Evolutionary conservation across 2,888 invertebrate species (phyloP).

Genomic region (Cyaniris semiargus): DNA sequence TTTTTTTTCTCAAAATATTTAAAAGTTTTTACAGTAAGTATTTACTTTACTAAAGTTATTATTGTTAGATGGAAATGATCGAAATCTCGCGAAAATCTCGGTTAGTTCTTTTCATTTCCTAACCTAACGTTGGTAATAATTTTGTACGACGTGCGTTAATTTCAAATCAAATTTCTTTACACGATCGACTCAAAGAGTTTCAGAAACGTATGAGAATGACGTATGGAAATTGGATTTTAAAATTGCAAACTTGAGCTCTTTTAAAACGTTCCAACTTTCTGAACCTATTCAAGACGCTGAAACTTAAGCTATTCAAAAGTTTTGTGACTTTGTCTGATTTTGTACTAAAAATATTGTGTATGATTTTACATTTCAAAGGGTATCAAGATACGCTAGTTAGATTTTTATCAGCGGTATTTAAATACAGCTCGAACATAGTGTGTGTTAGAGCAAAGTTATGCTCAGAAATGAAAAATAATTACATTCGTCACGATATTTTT

Average conservation of each 20-base stretch:
- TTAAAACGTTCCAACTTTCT: constrained; percentile 6
- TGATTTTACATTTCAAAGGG: neutral
- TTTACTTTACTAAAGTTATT: no score
- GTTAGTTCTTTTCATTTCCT: no score
- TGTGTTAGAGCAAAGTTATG: constrained; percentile 6
- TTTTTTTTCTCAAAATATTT: no score
- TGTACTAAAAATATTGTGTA: neutral
- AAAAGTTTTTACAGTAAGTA: no score
- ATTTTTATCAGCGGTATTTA: neutral
- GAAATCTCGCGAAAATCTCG: no score
- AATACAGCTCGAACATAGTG: neutral
- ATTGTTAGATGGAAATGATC: no score
- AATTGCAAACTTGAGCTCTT: constrained; percentile 15
- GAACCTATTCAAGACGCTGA: neutral
- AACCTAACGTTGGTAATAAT: neutral
- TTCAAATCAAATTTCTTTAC: neutral
- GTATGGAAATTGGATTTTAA: constrained; percentile 11
- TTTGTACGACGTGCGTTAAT: neutral
- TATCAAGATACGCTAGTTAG: neutral
- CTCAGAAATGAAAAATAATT: neutral
- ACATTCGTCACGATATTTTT: constrained; percentile 23
- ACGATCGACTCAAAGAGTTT: neutral
- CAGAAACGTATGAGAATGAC: neutral
- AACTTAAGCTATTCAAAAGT: neutral
- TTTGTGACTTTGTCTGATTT: neutral